These are phyloP conservation scores for Umimayanthus kanabou DNA, from an alignment of 92 coral and sea anemone species.

Conservation along the genomic window DNA sequence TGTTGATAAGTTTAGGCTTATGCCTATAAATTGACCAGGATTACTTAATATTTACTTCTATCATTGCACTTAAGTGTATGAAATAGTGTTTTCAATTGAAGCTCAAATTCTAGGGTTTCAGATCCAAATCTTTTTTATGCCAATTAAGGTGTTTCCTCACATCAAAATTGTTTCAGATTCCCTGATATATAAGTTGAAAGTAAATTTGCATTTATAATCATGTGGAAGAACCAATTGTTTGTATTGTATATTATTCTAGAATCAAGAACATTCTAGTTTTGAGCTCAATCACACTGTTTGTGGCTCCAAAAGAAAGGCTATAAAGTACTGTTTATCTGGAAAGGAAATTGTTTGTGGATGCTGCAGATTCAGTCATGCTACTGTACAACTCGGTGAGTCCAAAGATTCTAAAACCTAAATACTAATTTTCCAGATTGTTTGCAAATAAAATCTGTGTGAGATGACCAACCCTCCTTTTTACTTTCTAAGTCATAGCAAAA, in stretches of 20 bases:
- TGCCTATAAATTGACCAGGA: constrained; percentile 27
- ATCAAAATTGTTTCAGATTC: constrained; percentile 6
- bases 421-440: constrained; percentile 1
- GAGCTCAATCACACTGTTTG: background rate
- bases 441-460: constrained; percentile 10
- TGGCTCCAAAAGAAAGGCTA: background rate
- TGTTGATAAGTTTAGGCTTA: constrained; percentile 33
- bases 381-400: constrained; percentile 41
- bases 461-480: constrained; percentile 17
- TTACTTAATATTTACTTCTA: background rate
- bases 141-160: background rate
- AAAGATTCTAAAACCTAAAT: background rate
- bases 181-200: background rate
- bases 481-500: constrained; percentile 5
- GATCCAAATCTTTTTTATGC: constrained; percentile 4
- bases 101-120: background rate
- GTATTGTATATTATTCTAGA: constrained; percentile 13
- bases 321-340: background rate
- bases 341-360: constrained; percentile 1
- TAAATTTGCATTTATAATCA: constrained; percentile 17
- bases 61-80: background rate
- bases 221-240: constrained; percentile 17
- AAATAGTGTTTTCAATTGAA: constrained; percentile 26
- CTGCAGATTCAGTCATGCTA: constrained; percentile 14
- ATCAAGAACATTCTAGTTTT: background rate